Evolutionary conservation across 1,140 invertebrate genomes (phyloP).

Genomic region (Drosophila chauvacae): DNA sequence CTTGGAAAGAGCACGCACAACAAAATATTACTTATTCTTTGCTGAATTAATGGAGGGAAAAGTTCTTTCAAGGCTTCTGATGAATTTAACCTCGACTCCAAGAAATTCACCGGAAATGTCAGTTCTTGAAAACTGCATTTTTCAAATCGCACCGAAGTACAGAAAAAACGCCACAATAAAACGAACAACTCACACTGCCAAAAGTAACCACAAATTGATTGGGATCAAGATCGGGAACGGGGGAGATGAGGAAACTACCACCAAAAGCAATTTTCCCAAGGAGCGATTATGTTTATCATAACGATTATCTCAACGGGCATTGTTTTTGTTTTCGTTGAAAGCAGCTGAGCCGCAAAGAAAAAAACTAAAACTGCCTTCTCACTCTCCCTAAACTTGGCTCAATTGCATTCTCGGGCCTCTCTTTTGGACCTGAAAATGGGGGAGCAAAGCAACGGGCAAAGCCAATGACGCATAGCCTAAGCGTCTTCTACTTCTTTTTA

Average conservation of each 20-base stretch:
- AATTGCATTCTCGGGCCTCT: conserved; percentile 38
- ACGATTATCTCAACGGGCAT: conserved; percentile 57
- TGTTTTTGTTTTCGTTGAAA: conserved; percentile 61
- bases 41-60: conserved; percentile 10
- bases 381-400: conserved; percentile 17
- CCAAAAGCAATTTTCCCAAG: conserved; percentile 45
- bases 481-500: conserved; percentile 25
- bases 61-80: conserved; percentile 22
- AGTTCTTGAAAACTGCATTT: conserved; percentile 44
- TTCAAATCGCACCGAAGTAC: conserved; percentile 22
- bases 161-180: background rate
- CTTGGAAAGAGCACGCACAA: conserved; percentile 20
- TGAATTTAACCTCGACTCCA: conserved; percentile 37
- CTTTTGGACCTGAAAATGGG: conserved; percentile 12
- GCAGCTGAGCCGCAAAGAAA: conserved; percentile 34
- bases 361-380: conserved; percentile 15
- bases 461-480: conserved; percentile 58
- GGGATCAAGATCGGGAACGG: conserved; percentile 1
- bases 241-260: conserved; percentile 25
- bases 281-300: conserved; percentile 72
- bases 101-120: conserved; percentile 44
- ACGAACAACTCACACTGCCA: background rate
- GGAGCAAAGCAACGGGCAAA: conserved; percentile 24
- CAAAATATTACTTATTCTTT: conserved; percentile 18
- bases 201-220: conserved; percentile 42